Evolutionary conservation across 2,888 invertebrate genomes (phyloP).

Genomic region (Poecilobothrus nobilitatus): DNA sequence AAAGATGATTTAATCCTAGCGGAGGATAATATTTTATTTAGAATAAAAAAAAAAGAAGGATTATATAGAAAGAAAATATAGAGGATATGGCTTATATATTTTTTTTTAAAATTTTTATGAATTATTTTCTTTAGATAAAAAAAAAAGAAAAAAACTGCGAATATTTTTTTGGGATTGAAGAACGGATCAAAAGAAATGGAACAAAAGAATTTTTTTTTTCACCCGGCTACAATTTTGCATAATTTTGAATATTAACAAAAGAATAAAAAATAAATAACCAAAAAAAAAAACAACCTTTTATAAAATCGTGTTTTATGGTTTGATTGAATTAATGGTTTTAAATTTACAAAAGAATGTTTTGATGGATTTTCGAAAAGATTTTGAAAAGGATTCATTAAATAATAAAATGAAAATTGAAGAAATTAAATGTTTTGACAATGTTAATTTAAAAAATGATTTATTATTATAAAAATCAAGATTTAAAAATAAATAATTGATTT

Average conservation of each 20-base stretch:
- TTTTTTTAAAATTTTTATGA: neutral
- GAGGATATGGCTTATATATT: neutral
- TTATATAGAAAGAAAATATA: neutral
- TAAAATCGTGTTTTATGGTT: neutral
- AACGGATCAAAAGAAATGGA: too few species aligned
- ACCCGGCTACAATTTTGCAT: too few species aligned
- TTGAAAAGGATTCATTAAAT: too few species aligned
- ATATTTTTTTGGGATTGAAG: too few species aligned
- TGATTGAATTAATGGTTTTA: conserved; percentile 1
- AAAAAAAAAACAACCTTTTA: neutral
- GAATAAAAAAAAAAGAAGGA: neutral
- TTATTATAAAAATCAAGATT: too few species aligned
- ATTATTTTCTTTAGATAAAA: neutral
- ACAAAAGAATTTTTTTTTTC: neutral
- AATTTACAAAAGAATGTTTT: neutral
- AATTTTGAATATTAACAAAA: neutral
- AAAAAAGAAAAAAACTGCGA: neutral
- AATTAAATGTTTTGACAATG: too few species aligned
- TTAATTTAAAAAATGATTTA: too few species aligned
- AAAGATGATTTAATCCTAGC: too few species aligned
- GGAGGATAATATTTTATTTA: too few species aligned
- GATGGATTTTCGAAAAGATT: neutral
- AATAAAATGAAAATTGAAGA: too few species aligned
- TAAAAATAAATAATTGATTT: too few species aligned
- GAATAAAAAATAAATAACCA: too few species aligned